Evolutionary conservation across 1,140 invertebrate genomes (phyloP), one percentile per base, ranked within the genome.

Genomic region (Drosophila subobscura): DNA sequence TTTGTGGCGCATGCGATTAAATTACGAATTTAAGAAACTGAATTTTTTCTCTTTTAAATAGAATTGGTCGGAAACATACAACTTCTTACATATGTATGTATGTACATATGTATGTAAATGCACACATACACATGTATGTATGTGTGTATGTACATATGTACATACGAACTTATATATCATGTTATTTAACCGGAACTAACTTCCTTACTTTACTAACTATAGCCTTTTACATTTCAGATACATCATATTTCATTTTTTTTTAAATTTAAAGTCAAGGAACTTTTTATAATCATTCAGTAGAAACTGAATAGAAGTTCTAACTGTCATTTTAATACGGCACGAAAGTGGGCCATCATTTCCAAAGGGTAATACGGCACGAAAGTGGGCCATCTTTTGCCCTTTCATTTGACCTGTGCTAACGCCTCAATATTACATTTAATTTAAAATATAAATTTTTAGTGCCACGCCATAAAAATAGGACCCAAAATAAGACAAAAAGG

Each of bases 341-440:
- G 72, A 52, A 80, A 75, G 10, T 37, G 8, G 33, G 33, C 45
- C 41, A 40, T 23, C 58, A 60, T 55, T 63, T 7, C 2, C 14
- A 37, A n/a, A n/a, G n/a, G n/a, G n/a, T 81, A 85, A 85, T 86
- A 85, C 86, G 80, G 72, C 64, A 67, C 72, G 72, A n/a, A n/a
- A n/a, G 10, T 37, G 8, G 33, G 33, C 45, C 41, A 40, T 23
- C 58, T 57, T 55, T 63, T 7, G 25, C 58, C 41, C 27, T 23
- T 33, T 33, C 6, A 33, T 33, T 37, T 37, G 10, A 12, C 33
- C 40, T 56, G 14, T 53, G 77, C 55, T 77, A 77, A 85, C 81
- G 80, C 80, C 80, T 80, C 77, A 80, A 80, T 83, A 85, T 85
- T 85, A 86, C 86, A 85, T 85, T 85, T 81, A 85, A 85, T 85